Evolutionary conservation across 2,888 invertebrate species (phyloP).

Genomic region (Latheticus oryzae): DNA sequence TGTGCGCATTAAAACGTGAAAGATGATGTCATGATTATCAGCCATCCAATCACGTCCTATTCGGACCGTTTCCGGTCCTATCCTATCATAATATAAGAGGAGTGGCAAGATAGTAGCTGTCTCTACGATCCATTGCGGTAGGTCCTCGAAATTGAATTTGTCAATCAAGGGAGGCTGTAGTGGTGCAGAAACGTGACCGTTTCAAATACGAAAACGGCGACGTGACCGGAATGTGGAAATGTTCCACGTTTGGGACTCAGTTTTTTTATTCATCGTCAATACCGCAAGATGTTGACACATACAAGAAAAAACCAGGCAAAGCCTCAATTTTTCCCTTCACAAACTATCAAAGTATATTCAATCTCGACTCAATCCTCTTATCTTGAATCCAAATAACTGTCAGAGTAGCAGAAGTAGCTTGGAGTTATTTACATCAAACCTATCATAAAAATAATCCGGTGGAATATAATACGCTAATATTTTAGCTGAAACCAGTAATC

Average conservation of each 20-base stretch:
- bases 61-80: slow-evolving; percentile 12
- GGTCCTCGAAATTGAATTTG: slow-evolving; percentile 54
- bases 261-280: slow-evolving; percentile 38
- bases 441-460: slow-evolving; percentile 49
- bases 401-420: slow-evolving; percentile 13
- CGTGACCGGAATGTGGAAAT: slow-evolving; percentile 50
- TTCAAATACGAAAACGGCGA: slow-evolving; percentile 36
- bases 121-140: slow-evolving; percentile 48
- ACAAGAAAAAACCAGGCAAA: no score
- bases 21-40: slow-evolving; percentile 26
- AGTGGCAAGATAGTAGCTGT: slow-evolving; percentile 23
- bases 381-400: slow-evolving; percentile 3
- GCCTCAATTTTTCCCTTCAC: no score
- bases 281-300: no score
- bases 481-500: slow-evolving; percentile 40
- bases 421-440: slow-evolving; percentile 47
- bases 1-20: slow-evolving; percentile 23
- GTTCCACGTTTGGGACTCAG: slow-evolving; percentile 33
- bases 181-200: slow-evolving; percentile 32
- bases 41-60: slow-evolving; percentile 14
- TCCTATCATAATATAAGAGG: slow-evolving; percentile 25
- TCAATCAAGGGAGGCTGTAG: slow-evolving; percentile 48
- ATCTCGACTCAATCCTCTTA: slow-evolving; percentile 1
- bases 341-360: no score
- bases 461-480: slow-evolving; percentile 36